These are phyloP conservation scores for Polypedilum vanderplanki DNA, from an alignment of 1,140 invertebrate genomes.

Conservation along the genomic window DNA sequence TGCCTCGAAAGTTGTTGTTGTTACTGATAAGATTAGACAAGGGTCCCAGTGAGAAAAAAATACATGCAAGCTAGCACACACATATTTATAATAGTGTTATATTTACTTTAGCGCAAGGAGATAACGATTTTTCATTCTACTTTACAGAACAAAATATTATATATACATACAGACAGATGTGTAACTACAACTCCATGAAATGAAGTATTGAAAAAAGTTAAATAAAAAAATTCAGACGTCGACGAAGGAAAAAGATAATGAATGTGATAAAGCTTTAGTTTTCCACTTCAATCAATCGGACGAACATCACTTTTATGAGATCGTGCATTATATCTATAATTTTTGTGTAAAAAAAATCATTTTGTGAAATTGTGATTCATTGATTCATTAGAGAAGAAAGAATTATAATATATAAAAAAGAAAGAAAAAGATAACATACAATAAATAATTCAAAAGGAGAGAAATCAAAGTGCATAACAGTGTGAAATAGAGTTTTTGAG, in stretches of 20 bases:
- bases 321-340: background rate
- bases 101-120: constrained; percentile 1
- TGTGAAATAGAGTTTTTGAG: background rate
- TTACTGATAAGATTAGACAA: background rate
- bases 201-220: constrained; percentile 14
- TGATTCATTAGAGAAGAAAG: background rate
- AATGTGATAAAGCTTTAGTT: constrained; percentile 27
- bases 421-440: background rate
- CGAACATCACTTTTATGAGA: background rate
- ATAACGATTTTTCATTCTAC: constrained; percentile 8
- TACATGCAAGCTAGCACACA: constrained; percentile 2
- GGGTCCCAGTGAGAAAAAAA: background rate
- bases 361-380: too few relatives aligned
- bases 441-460: background rate
- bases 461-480: background rate
- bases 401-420: background rate
- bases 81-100: background rate
- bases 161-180: background rate
- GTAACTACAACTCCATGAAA: background rate
- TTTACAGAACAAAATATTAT: background rate
- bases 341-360: too few relatives aligned
- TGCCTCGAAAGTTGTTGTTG: background rate
- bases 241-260: background rate
- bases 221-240: constrained; percentile 4
- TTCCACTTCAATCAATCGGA: constrained; percentile 23